These are phyloP conservation scores for Rhinella marina DNA, from an alignment of 2,797 vertebrate species.

Conservation along the genomic window DNA sequence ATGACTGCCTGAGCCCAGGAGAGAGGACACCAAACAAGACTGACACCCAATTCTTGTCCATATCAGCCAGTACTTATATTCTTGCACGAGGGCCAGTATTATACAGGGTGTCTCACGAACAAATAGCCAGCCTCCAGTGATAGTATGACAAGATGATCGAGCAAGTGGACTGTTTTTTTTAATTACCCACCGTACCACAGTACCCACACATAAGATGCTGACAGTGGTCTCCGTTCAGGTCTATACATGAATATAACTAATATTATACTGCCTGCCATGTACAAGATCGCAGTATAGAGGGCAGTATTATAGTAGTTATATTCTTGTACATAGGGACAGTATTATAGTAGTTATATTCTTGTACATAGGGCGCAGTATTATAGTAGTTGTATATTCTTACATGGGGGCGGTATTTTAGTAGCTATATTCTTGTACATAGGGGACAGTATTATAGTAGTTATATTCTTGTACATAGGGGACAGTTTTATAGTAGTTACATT, in stretches of 20 bases:
- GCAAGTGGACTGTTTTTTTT: too few species aligned
- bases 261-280: too few species aligned
- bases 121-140: too few species aligned
- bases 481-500: not conserved
- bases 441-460: too few species aligned
- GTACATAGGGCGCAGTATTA: not conserved
- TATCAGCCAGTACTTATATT: not conserved
- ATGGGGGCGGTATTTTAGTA: not conserved
- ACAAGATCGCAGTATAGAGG: too few species aligned
- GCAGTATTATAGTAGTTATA: constrained; percentile 12
- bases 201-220: too few species aligned
- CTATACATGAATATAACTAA: too few species aligned
- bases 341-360: constrained; percentile 10
- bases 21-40: not conserved
- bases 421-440: not conserved
- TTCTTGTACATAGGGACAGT: not conserved
- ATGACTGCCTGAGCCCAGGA: not conserved
- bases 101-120: too few species aligned
- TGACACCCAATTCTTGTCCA: not conserved
- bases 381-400: not conserved
- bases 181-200: too few species aligned
- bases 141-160: too few species aligned
- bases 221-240: too few species aligned
- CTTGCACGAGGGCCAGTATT: not conserved
- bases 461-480: not conserved